A percentile compares a stretch with the other conserved stretches of the same genome.
These are phyloP conservation scores for Chrysolina haemoptera DNA, from an alignment of 2,888 invertebrate species.

Conservation along the genomic window DNA sequence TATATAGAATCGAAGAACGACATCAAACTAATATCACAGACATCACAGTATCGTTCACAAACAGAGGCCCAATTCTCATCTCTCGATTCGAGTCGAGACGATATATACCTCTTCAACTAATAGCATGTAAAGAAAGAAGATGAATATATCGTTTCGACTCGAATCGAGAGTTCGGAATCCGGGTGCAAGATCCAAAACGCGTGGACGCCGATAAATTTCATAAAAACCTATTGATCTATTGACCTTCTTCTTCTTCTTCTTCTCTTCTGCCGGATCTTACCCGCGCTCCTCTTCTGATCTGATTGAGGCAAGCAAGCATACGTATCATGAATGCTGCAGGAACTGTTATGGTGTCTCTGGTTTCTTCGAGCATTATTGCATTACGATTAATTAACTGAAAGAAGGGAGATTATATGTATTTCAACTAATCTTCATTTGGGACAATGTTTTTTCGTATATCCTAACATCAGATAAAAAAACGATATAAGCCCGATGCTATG, in stretches of 20 bases:
- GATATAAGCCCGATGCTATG: too few species aligned
- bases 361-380: conserved; percentile 88
- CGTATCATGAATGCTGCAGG: conserved; percentile 90
- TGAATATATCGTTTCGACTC: too few species aligned
- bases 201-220: not conserved
- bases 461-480: too few species aligned
- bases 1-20: not conserved
- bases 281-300: conserved; percentile 72
- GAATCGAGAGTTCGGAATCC: too few species aligned
- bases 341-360: conserved; percentile 88
- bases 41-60: conserved; percentile 13
- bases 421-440: too few species aligned
- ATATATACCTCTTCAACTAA: too few species aligned
- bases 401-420: conserved; percentile 10
- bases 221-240: not conserved
- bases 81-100: too few species aligned
- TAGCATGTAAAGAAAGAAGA: too few species aligned
- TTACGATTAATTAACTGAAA: conserved; percentile 83
- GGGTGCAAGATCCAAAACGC: conserved; percentile 8
- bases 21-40: not conserved
- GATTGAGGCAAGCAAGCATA: conserved; percentile 80
- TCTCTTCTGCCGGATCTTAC: conserved; percentile 46
- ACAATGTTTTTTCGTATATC: too few species aligned
- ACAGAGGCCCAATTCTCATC: too few species aligned
- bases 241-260: conserved; percentile 51